Base-by-base conservation (phyloP, 2,113 vertebrate species). In the Zosterops borbonicus region DNA sequence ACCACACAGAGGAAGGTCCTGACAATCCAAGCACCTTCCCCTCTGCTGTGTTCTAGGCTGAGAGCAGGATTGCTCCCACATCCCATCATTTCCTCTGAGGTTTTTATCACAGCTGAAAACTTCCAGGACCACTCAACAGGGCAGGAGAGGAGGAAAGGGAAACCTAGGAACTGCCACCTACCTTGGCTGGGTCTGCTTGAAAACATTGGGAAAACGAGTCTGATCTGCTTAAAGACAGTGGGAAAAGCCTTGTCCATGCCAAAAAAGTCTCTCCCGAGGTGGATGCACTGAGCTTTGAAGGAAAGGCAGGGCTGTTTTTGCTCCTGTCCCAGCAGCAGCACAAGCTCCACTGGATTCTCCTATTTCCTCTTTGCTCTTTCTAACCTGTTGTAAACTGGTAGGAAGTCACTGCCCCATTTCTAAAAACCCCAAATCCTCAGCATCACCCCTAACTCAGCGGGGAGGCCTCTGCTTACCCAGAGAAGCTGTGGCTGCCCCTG, bases 311-410 rank as follows among this genome's bases (percentile, higher is more conserved):
- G 42, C 10, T 29, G 18, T 14, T 8, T 21, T 28, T 35, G 70
- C 35, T 27, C 5, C 2, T 8, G 11, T 14, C 9, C 3, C 3
- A 6, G 83, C 39, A 58, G 21, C n/a, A 18, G 47, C 20, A 64
- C 35, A 22, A 35, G 17, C 42, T 56, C 17, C 27, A 9, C 37
- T 7, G 42, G 3, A 33, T 59, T n/a, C 46, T 21, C 47, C 15
- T 3, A 0, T 29, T 29, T 29, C 28, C 39, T 39, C 3, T 14
- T 21, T 18, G 18, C 6, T 69, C 23, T 25, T 21, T 31, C 7
- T 3, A 11, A 65, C 69, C 20, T 56, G 31, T 37, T 41, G 39
- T 14, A 67, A 59, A 29, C 31, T 3, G 14, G 1, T 8, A 33
- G 31, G 37, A 78, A 27, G 7, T 7, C 37, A 5, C 14, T 42